Evolutionary conservation across 2,113 vertebrate genomes (phyloP), one percentile per base, ranked within the genome.

Genomic region (Actenoides lindsayi): DNA sequence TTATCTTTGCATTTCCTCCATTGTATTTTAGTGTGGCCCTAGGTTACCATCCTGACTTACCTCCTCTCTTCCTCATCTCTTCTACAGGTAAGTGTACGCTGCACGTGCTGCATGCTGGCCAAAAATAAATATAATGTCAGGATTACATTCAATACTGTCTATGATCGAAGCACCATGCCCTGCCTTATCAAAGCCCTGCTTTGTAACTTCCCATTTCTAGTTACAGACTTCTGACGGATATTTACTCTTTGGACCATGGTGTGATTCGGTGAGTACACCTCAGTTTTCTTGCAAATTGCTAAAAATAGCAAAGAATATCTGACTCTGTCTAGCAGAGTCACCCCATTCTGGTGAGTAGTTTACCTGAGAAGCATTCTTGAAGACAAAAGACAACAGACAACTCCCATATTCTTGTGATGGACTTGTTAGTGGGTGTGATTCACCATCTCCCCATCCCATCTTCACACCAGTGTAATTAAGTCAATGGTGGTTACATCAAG

Each of bases 251-350:
- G 39, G 27, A 75, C 11, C 0, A 2, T n/a, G 41, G 42, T 44
- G 69, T 21, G 39, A n/a, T 65, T 87, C 0, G 1, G 12, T 41
- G 57, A 71, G 82, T 62, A 81, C 27, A 64, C 12, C 56, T 87
- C 53, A 53, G 57, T 65, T 76, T 94, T 87, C 62, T 50, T 50
- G 14, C 14, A 80, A 92, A 94, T 37, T 65, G 54, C 88, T 92
- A 87, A 94, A 96, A 92, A 90, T 92, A 75, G 42, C 57, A 39
- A 91, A 77, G 68, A 70, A n/a, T 59, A 44, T 39, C 50, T 89
- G 51, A 63, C 21, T 19, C 46, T 79, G 30, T 44, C 48, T 59
- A 65, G 83, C 31, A 74, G 78, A 87, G 67, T 65, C 82, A 82
- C 9, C n/a, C 15, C 50, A 65, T 41, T 87, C 62, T 69, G 64